A percentile compares a stretch with the other conserved stretches of the same genome.
Evolutionary conservation across 1,140 invertebrate genomes (phyloP).

Genomic region (Sinonovacula constricta): DNA sequence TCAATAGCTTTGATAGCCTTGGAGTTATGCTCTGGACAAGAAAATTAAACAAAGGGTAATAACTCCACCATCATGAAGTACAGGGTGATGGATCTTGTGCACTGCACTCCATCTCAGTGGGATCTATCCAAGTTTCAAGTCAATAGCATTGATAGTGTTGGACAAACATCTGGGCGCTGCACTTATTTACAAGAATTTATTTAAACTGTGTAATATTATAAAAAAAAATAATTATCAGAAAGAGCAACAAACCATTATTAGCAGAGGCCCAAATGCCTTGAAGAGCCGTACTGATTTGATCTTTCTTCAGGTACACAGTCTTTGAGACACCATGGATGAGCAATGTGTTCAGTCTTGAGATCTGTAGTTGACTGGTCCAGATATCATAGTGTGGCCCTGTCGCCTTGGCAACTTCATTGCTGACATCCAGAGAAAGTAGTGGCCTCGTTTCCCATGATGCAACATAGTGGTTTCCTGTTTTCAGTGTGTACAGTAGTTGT

Average conservation of each 20-base stretch:
- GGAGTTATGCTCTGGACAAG: too few relatives aligned
- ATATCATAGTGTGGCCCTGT: slow-evolving; percentile 16
- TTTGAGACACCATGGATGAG: slow-evolving; percentile 14
- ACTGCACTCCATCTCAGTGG: too few relatives aligned
- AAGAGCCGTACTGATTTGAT: not conserved
- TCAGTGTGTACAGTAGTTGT: slow-evolving; percentile 17
- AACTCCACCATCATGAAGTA: too few relatives aligned
- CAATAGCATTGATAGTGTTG: too few relatives aligned
- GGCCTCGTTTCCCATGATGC: slow-evolving; percentile 30
- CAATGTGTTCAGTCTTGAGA: slow-evolving; percentile 7
- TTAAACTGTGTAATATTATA: too few relatives aligned
- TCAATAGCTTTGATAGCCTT: too few relatives aligned
- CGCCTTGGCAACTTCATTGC: not conserved
- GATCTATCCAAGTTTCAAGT: too few relatives aligned
- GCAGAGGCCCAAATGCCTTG: not conserved
- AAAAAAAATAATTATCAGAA: too few relatives aligned
- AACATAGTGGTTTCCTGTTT: not conserved
- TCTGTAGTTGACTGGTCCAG: slow-evolving; percentile 24
- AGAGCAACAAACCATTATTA: slow-evolving; percentile 40
- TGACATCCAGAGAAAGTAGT: not conserved
- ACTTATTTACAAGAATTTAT: too few relatives aligned
- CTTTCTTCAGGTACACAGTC: slow-evolving; percentile 5
- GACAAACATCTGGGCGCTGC: too few relatives aligned
- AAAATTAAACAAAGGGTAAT: too few relatives aligned
- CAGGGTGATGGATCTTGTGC: too few relatives aligned